Conservation (phyloP, 2,888 invertebrate species). For the Tanytarsus gracilentus region DNA sequence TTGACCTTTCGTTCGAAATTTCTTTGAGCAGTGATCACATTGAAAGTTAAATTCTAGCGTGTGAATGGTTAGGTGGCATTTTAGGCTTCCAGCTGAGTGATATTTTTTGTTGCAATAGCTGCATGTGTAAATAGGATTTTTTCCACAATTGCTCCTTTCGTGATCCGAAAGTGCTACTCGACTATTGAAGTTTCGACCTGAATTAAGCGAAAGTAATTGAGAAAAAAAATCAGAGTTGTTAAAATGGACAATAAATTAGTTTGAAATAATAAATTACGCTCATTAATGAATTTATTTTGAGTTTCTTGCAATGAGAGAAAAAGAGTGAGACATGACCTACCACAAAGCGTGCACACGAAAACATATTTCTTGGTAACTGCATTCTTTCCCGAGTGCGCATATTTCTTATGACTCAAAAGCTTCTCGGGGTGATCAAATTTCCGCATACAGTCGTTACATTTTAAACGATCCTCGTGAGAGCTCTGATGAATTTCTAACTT, state of each 20-base stretch:
- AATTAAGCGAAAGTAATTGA: not conserved
- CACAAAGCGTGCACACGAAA: slow-evolving; percentile 34
- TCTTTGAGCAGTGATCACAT: slow-evolving; percentile 39
- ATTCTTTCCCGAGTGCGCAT: slow-evolving; percentile 29
- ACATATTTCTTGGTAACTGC: slow-evolving; percentile 34
- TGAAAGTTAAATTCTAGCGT: slow-evolving; percentile 36
- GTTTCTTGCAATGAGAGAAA: not conserved
- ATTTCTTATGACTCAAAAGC: slow-evolving; percentile 42
- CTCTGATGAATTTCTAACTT: slow-evolving; percentile 42
- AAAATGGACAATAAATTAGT: too few relatives aligned
- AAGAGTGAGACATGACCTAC: slow-evolving; percentile 1
- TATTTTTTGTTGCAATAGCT: slow-evolving; percentile 42
- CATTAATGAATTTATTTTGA: not conserved
- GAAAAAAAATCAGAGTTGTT: too few relatives aligned
- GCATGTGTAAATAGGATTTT: slow-evolving; percentile 40
- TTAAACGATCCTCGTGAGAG: slow-evolving; percentile 42
- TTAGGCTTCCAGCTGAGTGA: slow-evolving; percentile 43
- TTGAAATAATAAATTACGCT: too few relatives aligned
- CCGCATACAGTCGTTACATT: slow-evolving; percentile 43
- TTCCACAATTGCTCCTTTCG: slow-evolving; percentile 44
- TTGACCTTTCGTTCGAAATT: slow-evolving; percentile 40
- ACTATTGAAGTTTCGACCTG: slow-evolving; percentile 37
- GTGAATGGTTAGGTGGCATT: slow-evolving; percentile 45
- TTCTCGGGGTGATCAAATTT: slow-evolving; percentile 43
- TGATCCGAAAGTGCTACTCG: slow-evolving; percentile 43